Conservation (phyloP, 2,113 vertebrate genomes). For the Haemorhous mexicanus region DNA sequence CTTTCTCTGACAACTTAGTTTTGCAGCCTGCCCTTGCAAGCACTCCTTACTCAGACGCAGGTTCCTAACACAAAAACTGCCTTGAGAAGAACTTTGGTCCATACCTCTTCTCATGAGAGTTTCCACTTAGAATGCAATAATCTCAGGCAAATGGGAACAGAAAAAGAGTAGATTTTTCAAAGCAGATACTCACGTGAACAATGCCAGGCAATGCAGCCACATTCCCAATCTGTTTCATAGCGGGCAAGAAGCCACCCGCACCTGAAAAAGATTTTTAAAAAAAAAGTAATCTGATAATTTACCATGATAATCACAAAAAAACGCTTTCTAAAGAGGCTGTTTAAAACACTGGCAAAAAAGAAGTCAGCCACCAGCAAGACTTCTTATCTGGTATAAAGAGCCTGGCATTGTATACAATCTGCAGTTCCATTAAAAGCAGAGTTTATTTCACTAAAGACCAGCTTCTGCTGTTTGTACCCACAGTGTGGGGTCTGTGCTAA, state of each 20-base stretch:
- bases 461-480: not conserved
- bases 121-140: not conserved
- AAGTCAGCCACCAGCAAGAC: not conserved
- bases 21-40: not conserved
- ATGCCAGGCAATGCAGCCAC: conserved; percentile 96
- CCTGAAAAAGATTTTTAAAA: conserved; percentile 63
- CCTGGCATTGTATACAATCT: rapidly evolving
- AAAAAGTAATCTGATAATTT: not conserved
- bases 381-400: not conserved
- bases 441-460: not conserved
- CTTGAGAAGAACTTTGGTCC: not conserved
- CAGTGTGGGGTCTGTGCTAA: rapidly evolving
- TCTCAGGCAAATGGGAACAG: not conserved
- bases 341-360: not conserved
- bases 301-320: not conserved
- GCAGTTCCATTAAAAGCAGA: not conserved
- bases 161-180: not conserved
- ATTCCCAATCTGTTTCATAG: conserved; percentile 98
- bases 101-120: rapidly evolving
- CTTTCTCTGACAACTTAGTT: not conserved
- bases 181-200: conserved; percentile 83
- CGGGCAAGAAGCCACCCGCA: conserved; percentile 92
- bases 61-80: not conserved
- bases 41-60: not conserved
- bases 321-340: not conserved